Percentiles rank a stretch among this genome's conserved stretches.
phyloP scores from a whole-genome alignment of 2,113 vertebrate species.

The Sprattus sprattus region DNA sequence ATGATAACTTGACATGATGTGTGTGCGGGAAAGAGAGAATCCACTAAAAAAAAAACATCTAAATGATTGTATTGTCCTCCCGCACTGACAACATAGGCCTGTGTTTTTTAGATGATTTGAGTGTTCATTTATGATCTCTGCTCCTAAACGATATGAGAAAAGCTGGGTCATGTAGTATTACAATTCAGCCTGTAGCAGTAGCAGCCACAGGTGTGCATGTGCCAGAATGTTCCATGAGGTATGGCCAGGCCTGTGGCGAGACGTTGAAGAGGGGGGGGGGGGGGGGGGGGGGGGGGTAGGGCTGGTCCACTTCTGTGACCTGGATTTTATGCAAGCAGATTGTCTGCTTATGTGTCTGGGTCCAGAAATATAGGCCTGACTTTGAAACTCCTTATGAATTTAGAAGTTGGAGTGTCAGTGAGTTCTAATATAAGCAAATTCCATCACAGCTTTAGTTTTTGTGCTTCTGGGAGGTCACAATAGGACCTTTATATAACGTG shows the following conservation, averaged over 20 bases:
- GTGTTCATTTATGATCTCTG: neutral
- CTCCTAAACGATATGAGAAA: neutral
- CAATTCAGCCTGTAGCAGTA: neutral
- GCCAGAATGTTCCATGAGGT: neutral
- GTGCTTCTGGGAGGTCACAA: neutral
- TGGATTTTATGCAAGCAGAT: conserved; percentile 21
- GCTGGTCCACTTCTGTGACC: conserved; percentile 8
- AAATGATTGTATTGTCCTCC: neutral
- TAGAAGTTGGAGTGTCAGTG: neutral
- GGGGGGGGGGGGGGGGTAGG: neutral
- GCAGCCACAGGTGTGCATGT: neutral
- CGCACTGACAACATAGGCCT: neutral
- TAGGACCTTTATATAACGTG: conserved; percentile 12
- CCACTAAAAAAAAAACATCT: too few species aligned
- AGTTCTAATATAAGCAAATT: neutral
- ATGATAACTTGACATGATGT: neutral
- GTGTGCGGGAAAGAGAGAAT: neutral
- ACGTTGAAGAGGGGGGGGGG: neutral
- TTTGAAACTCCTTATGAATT: neutral
- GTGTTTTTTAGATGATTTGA: neutral
- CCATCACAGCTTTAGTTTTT: neutral
- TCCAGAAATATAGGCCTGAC: neutral
- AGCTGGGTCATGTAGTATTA: neutral
- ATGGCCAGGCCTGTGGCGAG: neutral
- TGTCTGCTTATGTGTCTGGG: neutral